Percentiles rank a stretch among this genome's conserved stretches.
phyloP scores from a whole-genome alignment of 2,797 vertebrate genomes.

The Oceanodroma leucorhoa region DNA sequence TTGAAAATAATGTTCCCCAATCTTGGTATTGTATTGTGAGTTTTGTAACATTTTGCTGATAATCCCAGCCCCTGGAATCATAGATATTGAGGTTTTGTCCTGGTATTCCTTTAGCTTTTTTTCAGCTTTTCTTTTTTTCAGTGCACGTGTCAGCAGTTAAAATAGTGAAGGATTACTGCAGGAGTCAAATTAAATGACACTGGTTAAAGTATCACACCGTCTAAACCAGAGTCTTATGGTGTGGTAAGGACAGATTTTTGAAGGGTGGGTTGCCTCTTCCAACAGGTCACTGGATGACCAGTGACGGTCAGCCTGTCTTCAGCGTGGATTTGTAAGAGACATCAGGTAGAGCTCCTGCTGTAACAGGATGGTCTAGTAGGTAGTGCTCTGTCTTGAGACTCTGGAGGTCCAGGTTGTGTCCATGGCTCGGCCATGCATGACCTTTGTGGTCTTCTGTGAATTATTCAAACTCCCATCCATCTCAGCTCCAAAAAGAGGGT shows the following conservation, averaged over 20 bases:
- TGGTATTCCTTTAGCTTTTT: not conserved
- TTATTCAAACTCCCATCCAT: not conserved
- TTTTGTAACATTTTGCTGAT: not conserved
- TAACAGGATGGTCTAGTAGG: not conserved
- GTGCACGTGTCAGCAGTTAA: accelerated
- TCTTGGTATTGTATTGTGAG: not conserved
- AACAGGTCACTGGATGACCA: not conserved
- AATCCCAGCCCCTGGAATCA: not conserved
- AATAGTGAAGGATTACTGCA: not conserved
- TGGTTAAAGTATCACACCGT: not conserved
- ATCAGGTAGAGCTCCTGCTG: not conserved
- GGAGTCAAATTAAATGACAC: not conserved
- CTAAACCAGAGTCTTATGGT: not conserved
- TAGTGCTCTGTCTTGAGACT: not conserved
- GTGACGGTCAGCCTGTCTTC: not conserved
- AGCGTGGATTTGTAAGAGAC: not conserved
- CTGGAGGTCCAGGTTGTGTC: not conserved
- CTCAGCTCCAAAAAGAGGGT: not conserved
- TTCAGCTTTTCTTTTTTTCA: not conserved
- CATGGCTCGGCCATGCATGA: not conserved
- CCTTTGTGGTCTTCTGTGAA: not conserved
- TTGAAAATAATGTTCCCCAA: not conserved
- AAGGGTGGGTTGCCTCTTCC: not conserved
- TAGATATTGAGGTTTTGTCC: not conserved
- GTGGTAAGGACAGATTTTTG: not conserved